Evolutionary conservation across 2,113 vertebrate genomes (phyloP), one percentile per base, ranked within the genome.

Genomic region (Microtus ochrogaster): DNA sequence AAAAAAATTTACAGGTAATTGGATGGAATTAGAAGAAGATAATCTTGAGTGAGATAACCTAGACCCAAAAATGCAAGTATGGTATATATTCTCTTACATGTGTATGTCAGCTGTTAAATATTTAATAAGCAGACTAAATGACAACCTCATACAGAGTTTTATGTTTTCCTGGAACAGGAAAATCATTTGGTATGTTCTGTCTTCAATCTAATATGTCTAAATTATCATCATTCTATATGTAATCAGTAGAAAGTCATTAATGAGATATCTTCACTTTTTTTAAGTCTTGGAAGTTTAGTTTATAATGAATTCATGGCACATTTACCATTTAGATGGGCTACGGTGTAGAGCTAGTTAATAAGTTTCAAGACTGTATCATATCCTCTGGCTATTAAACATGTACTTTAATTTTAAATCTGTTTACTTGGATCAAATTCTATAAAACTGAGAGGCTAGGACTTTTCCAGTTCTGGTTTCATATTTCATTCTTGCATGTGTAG

Each of bases 141-240:
- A 10, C 81, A 89, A 65, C 5, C 12, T 44, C 68, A 12, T 17
- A n/a, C 44, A 3, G 61, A 83, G 68, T 61, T 93, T 92, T 92
- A 44, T 17, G 41, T 74, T 91, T 96, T 89, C 44, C 58, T 89
- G n/a, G 95, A 94, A 94, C 5, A 78, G 5, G 47, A n/a, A 86
- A 85, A 90, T 81, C 17, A 19, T 93, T 95, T 72, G 63, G 61
- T 70, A 83, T 61, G 30, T 26, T 41, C 17, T 92, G 72, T 82
- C 63, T 82, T 90, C 77, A 41, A 85, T 92, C 28, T 66, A 74
- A 36, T 89, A 92, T 74, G 92, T 44, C 6, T 4, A 63, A 79
- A 63, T 63, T 84, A 96, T 66, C 91, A 87, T 90, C 65, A 92
- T 90, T 91, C 49, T 74, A 30, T 26, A 84, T 77, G 6, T 36